Conservation (phyloP, 2,113 vertebrate genomes). For the Archilochus colubris region DNA sequence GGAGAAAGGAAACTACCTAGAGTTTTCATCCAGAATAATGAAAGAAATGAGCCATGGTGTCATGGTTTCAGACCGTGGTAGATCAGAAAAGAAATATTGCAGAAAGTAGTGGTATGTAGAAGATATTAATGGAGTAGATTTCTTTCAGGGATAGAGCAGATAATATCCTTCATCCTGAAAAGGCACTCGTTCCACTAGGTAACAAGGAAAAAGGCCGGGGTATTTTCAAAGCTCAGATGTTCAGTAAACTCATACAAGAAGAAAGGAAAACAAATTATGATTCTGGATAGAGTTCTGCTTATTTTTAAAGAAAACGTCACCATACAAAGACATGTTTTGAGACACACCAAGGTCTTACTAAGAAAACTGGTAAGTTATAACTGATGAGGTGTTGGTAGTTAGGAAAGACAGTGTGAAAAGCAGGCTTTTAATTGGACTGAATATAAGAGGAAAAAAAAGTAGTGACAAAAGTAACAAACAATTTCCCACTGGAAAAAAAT, state of each 20-base stretch:
- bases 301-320: background rate
- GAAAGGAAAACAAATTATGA: background rate
- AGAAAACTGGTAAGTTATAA: background rate
- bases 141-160: background rate
- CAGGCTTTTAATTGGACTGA: background rate
- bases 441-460: background rate
- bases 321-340: background rate
- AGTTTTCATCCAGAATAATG: conserved; percentile 11
- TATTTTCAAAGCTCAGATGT: background rate
- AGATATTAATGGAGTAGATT: background rate
- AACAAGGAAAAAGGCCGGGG: background rate
- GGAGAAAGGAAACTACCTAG: background rate
- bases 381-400: background rate
- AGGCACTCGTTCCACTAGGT: background rate
- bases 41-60: background rate
- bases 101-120: background rate
- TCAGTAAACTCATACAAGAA: background rate
- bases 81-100: background rate
- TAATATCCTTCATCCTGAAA: background rate
- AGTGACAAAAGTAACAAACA: background rate
- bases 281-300: background rate
- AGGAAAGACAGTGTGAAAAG: background rate
- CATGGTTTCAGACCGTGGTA: background rate
- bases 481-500: conserved; percentile 7
- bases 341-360: background rate